phyloP scores from a whole-genome alignment of 2,888 invertebrate genomes.

The Harpalus rubripes region DNA sequence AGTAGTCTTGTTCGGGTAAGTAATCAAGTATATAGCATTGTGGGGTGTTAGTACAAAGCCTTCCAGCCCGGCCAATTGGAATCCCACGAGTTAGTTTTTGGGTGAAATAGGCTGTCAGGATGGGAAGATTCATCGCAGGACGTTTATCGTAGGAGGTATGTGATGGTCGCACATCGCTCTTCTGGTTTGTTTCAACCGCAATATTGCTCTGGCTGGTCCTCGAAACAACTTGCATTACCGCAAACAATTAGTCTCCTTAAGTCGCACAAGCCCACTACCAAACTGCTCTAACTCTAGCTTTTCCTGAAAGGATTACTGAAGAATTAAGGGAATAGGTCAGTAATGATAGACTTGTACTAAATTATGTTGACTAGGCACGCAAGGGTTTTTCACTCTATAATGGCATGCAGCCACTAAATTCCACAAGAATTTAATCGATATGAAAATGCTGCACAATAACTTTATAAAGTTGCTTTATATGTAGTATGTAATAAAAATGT shows the following conservation, averaged over 20 bases:
- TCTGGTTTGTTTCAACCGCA: conserved; percentile 33
- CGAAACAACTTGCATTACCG: conserved; percentile 8
- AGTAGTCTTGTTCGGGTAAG: not conserved
- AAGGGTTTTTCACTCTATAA: not conserved
- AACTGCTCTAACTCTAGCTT: not conserved
- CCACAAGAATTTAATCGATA: not conserved
- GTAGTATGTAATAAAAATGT: too few relatives aligned
- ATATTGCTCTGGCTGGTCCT: conserved; percentile 13
- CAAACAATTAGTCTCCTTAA: conserved; percentile 11
- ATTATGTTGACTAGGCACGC: not conserved
- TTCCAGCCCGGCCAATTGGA: not conserved
- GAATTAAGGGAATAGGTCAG: not conserved
- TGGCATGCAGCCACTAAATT: not conserved
- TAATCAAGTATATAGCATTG: not conserved
- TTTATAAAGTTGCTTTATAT: too few relatives aligned
- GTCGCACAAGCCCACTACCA: not conserved
- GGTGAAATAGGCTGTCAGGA: conserved; percentile 25
- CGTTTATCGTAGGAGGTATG: conserved; percentile 36
- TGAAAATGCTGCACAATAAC: not conserved
- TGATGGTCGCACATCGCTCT: conserved; percentile 34
- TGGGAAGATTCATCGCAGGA: conserved; percentile 2
- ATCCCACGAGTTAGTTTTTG: conserved; percentile 13
- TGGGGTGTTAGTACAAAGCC: not conserved
- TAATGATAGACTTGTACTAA: not conserved
- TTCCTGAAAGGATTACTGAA: not conserved